A percentile compares a stretch with the other conserved stretches of the same genome.
Conservation (phyloP, 2,888 invertebrate genomes). For the Chrysomela aeneicollis region DNA sequence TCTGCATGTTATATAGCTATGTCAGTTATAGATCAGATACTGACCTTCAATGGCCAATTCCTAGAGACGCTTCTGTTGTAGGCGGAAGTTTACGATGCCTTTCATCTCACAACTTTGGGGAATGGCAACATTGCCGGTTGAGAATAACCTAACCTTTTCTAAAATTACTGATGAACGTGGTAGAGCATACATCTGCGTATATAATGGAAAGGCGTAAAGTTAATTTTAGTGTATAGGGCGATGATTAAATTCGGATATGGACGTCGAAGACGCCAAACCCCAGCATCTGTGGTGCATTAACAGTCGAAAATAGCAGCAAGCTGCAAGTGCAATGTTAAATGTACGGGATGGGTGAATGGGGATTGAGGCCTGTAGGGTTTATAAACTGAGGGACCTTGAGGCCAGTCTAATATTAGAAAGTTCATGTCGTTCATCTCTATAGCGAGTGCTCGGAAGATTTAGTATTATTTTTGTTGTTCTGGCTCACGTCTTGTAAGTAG, state of each 20-base stretch:
- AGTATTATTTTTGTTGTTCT: background rate
- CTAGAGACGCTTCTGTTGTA: no score
- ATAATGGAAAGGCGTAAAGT: conserved; percentile 23
- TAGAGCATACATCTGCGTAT: conserved; percentile 26
- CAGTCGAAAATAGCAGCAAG: conserved; percentile 40
- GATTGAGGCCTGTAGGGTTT: conserved; percentile 34
- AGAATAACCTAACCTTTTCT: background rate
- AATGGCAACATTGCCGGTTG: background rate
- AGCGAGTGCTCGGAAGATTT: conserved; percentile 17
- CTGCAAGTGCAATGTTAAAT: conserved; percentile 41
- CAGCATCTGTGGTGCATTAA: conserved; percentile 26
- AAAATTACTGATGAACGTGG: conserved; percentile 2
- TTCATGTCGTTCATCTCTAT: conserved; percentile 30
- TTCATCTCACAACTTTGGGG: conserved; percentile 4
- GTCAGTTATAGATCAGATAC: no score
- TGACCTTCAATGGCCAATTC: no score
- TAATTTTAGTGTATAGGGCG: conserved; percentile 29
- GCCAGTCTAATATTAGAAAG: conserved; percentile 37
- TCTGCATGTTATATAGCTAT: no score
- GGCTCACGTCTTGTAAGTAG: background rate
- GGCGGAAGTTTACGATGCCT: conserved; percentile 6
- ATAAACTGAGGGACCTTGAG: conserved; percentile 40
- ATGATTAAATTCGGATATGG: conserved; percentile 29
- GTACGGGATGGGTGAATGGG: conserved; percentile 38
- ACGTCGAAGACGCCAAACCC: conserved; percentile 35